Evolutionary conservation across 2,113 vertebrate genomes (phyloP).

Genomic region (Jaculus jaculus): DNA sequence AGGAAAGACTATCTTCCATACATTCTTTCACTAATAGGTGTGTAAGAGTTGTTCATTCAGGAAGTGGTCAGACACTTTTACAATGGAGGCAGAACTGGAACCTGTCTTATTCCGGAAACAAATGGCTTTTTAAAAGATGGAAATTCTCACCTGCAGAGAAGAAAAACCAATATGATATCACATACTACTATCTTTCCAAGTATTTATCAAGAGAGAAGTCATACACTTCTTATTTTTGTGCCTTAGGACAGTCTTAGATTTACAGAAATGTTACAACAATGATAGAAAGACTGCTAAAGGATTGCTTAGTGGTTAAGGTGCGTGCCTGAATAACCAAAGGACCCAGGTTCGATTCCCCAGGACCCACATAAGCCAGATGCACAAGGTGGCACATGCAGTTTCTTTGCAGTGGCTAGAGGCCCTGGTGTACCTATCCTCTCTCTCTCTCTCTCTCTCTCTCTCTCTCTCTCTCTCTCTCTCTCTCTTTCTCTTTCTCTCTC

Average conservation of each 20-base stretch:
- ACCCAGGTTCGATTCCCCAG: too few relatives aligned
- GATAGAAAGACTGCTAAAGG: neutral
- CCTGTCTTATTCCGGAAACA: neutral
- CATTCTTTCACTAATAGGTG: neutral
- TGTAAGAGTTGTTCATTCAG: neutral
- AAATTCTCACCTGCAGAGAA: neutral
- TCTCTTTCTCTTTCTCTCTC: too few relatives aligned
- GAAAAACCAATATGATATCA: neutral
- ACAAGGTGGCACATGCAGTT: too few relatives aligned
- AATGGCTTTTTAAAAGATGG: neutral
- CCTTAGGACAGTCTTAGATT: slow-evolving; percentile 14
- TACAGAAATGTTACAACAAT: neutral
- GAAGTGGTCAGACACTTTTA: neutral
- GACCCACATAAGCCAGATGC: too few relatives aligned
- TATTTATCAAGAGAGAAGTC: neutral
- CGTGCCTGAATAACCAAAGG: too few relatives aligned
- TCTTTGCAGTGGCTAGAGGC: too few relatives aligned
- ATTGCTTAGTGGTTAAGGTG: too few relatives aligned
- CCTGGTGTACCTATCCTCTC: too few relatives aligned
- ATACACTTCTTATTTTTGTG: neutral
- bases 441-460: neutral
- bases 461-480: neutral
- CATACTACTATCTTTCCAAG: neutral
- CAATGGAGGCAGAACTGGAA: neutral
- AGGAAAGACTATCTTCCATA: neutral